Evolutionary conservation across 2,113 vertebrate genomes (phyloP).

Genomic region (Aldabrachelys gigantea): DNA sequence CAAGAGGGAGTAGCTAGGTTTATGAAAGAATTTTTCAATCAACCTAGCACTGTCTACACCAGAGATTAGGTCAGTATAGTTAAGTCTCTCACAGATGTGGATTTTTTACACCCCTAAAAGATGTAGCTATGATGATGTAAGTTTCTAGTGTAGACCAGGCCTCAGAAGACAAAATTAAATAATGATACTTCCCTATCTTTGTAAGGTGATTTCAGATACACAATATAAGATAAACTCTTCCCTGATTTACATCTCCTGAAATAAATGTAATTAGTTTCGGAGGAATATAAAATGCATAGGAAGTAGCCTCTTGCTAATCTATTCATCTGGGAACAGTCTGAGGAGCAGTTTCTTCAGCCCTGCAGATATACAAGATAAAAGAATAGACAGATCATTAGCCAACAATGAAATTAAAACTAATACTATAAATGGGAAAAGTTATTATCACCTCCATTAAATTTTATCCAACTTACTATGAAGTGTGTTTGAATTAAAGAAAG

Average conservation of each 20-base stretch:
- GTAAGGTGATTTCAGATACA: slow-evolving; percentile 21
- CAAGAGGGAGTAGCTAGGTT: background rate
- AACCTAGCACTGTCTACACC: background rate
- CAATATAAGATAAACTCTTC: slow-evolving; percentile 33
- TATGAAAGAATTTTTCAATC: background rate
- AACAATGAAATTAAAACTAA: slow-evolving; percentile 69
- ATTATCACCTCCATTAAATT: slow-evolving; percentile 63
- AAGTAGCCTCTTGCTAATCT: slow-evolving; percentile 43
- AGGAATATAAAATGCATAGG: slow-evolving; percentile 41
- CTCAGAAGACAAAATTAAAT: background rate
- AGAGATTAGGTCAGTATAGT: background rate
- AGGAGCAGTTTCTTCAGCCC: slow-evolving; percentile 21
- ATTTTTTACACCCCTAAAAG: background rate
- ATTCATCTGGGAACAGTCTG: slow-evolving; percentile 49
- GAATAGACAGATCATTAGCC: slow-evolving; percentile 60
- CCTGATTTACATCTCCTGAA: slow-evolving; percentile 41
- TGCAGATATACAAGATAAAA: slow-evolving; percentile 44
- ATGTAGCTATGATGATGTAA: background rate
- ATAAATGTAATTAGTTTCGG: slow-evolving; percentile 41
- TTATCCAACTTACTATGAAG: background rate
- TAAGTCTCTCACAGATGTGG: background rate
- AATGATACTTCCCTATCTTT: background rate
- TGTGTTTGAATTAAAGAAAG: slow-evolving; percentile 26
- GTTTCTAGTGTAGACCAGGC: background rate
- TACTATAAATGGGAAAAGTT: slow-evolving; percentile 23